Conservation (phyloP, 2,113 vertebrate species). For the Heterotis niloticus region DNA sequence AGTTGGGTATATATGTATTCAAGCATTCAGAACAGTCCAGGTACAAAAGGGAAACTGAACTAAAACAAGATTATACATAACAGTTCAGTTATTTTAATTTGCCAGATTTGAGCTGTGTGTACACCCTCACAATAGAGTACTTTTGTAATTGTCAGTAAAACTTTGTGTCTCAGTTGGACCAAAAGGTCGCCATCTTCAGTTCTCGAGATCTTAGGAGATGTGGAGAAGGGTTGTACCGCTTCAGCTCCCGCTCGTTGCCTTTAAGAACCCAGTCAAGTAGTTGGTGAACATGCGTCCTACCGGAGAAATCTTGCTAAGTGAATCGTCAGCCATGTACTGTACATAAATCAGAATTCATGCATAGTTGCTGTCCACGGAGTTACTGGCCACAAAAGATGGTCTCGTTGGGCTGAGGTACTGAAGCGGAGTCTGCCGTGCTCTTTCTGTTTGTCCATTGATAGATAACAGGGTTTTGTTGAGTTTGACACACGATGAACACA, state of each 20-base stretch:
- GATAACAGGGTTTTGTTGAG: neutral
- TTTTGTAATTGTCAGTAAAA: neutral
- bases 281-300: neutral
- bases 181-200: neutral
- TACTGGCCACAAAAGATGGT: neutral
- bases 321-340: neutral
- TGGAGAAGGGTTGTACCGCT: neutral
- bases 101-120: neutral
- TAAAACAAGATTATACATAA: too few species aligned
- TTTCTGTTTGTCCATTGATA: neutral
- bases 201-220: neutral
- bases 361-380: neutral
- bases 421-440: slow-evolving; percentile 21
- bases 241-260: neutral
- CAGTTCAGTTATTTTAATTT: too few species aligned
- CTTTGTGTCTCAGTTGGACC: neutral
- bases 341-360: neutral
- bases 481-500: neutral
- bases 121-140: too few species aligned
- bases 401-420: slow-evolving; percentile 13
- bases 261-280: neutral
- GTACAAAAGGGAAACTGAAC: neutral
- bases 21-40: too few species aligned
- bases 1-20: too few species aligned
- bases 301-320: neutral